These are phyloP conservation scores for Epinephelus awoara DNA, from an alignment of 2,797 vertebrate species.

Conservation along the genomic window DNA sequence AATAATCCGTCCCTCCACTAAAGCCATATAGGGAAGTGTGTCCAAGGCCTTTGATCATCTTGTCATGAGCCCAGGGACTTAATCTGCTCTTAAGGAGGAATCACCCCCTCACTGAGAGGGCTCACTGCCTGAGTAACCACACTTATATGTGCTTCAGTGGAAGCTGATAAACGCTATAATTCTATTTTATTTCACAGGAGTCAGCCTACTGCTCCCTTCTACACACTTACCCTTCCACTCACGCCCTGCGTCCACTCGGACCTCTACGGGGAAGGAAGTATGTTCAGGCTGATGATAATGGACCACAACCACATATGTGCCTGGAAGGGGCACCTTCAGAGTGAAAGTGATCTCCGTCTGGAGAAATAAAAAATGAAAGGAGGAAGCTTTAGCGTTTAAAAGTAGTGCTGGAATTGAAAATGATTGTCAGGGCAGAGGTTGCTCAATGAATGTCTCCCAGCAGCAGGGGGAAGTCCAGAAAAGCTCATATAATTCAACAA, in stretches of 20 bases:
- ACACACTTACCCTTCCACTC: conserved; percentile 87
- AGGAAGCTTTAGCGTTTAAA: not conserved
- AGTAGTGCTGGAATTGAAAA: conserved; percentile 6
- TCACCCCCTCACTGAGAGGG: conserved; percentile 22
- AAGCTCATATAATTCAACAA: conserved; percentile 4
- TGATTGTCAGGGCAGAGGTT: not conserved
- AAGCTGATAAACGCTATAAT: conserved; percentile 17
- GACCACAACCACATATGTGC: conserved; percentile 87
- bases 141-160: conserved; percentile 12
- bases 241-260: conserved; percentile 83
- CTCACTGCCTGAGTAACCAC: conserved; percentile 16
- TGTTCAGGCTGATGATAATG: conserved; percentile 91
- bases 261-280: conserved; percentile 85
- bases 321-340: conserved; percentile 82
- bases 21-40: conserved; percentile 41
- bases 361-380: conserved; percentile 31
- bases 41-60: conserved; percentile 52
- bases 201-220: not conserved
- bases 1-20: conserved; percentile 26
- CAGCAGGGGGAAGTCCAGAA: not conserved
- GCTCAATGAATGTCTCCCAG: conserved; percentile 1
- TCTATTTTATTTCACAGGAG: conserved; percentile 24
- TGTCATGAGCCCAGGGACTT: conserved; percentile 50
- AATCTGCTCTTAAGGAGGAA: conserved; percentile 52
- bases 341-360: conserved; percentile 90